These are phyloP conservation scores for Gadopsis bispinosus DNA, from an alignment of 2,797 vertebrate species.

Conservation along the genomic window DNA sequence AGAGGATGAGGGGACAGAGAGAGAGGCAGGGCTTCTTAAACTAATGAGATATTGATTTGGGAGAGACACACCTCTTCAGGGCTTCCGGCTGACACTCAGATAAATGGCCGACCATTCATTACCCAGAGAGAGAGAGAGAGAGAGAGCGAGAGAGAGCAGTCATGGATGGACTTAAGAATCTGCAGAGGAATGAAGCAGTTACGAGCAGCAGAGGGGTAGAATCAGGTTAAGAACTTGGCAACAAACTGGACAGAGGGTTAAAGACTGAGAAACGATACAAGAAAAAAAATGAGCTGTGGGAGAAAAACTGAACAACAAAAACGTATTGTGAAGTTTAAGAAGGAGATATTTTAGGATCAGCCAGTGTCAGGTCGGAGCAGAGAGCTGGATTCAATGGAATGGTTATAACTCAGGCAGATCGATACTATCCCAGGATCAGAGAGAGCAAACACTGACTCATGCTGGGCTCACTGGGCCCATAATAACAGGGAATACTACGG, in stretches of 20 bases:
- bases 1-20: neutral
- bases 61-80: constrained; percentile 74
- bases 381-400: constrained; percentile 27
- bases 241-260: neutral
- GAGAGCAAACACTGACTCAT: constrained; percentile 39
- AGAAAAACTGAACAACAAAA: neutral
- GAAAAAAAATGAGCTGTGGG: neutral
- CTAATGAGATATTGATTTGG: constrained; percentile 84
- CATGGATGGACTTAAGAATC: constrained; percentile 25
- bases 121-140: constrained; percentile 57
- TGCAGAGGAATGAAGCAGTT: neutral
- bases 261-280: neutral
- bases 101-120: constrained; percentile 74
- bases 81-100: constrained; percentile 72
- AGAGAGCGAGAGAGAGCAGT: neutral
- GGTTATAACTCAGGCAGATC: constrained; percentile 27
- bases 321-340: neutral
- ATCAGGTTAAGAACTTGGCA: neutral
- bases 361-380: neutral
- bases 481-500: neutral
- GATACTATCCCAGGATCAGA: constrained; percentile 34
- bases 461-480: constrained; percentile 22
- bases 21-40: constrained; percentile 77
- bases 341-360: constrained; percentile 23
- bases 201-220: neutral